Conservation (phyloP, 2,797 vertebrate genomes). For the Lophius americanus region DNA sequence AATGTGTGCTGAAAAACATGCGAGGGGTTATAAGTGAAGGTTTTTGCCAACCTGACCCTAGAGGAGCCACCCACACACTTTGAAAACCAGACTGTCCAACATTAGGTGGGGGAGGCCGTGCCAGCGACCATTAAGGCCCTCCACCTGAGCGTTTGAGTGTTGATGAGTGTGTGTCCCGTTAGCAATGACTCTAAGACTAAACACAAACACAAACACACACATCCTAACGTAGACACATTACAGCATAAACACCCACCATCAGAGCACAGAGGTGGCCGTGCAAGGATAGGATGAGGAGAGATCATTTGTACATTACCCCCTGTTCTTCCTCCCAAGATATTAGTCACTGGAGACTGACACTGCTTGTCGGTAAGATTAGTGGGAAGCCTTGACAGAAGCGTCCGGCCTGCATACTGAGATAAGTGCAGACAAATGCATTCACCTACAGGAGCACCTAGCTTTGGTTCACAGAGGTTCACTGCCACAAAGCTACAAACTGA, state of each 20-base stretch:
- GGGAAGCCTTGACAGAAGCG: slow-evolving; percentile 66
- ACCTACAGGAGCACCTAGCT: slow-evolving; percentile 54
- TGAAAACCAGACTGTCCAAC: slow-evolving; percentile 45
- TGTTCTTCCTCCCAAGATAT: slow-evolving; percentile 58
- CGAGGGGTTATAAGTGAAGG: slow-evolving; percentile 43
- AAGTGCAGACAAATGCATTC: slow-evolving; percentile 70
- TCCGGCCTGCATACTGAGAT: slow-evolving; percentile 68
- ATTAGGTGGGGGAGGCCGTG: slow-evolving; percentile 24
- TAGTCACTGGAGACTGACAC: slow-evolving; percentile 70
- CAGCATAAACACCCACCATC: slow-evolving; percentile 32
- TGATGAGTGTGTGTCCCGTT: slow-evolving; percentile 4
- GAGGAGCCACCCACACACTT: slow-evolving; percentile 57
- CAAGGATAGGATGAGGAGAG: slow-evolving; percentile 56
- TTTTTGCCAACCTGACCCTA: slow-evolving; percentile 62
- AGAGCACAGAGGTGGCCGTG: slow-evolving; percentile 44
- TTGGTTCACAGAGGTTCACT: slow-evolving; percentile 47
- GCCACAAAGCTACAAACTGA: slow-evolving; percentile 39
- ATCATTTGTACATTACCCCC: slow-evolving; percentile 51
- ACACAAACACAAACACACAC: slow-evolving; percentile 8
- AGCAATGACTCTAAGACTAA: slow-evolving; percentile 14
- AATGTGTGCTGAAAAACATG: slow-evolving; percentile 53
- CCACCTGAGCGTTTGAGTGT: slow-evolving; percentile 4
- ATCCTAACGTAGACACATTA: slow-evolving; percentile 19
- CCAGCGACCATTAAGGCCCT: slow-evolving; percentile 40
- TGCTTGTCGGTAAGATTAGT: slow-evolving; percentile 72